Base-by-base conservation (phyloP, 2,113 vertebrate species). In the Stigmatopora nigra region DNA sequence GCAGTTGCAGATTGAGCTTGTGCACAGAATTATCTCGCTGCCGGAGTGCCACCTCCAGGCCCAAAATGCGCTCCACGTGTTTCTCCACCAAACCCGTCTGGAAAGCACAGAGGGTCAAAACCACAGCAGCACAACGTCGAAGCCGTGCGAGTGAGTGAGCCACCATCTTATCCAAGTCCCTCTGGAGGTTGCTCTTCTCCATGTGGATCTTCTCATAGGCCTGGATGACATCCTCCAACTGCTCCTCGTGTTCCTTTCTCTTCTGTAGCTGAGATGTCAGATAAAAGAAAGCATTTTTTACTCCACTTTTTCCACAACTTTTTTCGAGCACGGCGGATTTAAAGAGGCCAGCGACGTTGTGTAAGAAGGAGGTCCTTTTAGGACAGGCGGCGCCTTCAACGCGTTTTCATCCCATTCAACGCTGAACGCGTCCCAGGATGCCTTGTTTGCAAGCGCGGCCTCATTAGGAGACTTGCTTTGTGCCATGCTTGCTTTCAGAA, bases 141-240 rank as follows among this genome's bases (percentile, higher is more conserved):
- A 4, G 11, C 41, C 11, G 62, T 52, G 49, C 56, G 60, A 7
- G 55, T 8, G 53, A 9, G 68, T 12, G 53, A 9, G 68, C 80
- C 63, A 98, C 96, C 96, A 98, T 98, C 83, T 97, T 95, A 64
- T 93, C 93, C 35, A 98, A 90, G 72, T 98, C 94, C 0, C 90
- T 92, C 84, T 98, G 94, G 80, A 98, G 91, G 84, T 94, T 95
- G 5, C 82, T 93, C 82, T 97, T 97, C 89, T 98, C 96, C 88
- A 95, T 92, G 13, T 97, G 95, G n/a, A 98, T 94, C 84, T 98
- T 98, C 90, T 98, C 94, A 0, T 98, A 98, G 44, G 95, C 95
- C 83, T 95, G 93, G 89, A 98, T 97, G 88, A 98, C 95, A 73
- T 98, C 95, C 72, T 94, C 94, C 79, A 98, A 90, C 89, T 98